Percentiles rank a stretch among this genome's conserved stretches.
phyloP scores from a whole-genome alignment of 2,888 invertebrate species.

The Scotopteryx bipunctaria region DNA sequence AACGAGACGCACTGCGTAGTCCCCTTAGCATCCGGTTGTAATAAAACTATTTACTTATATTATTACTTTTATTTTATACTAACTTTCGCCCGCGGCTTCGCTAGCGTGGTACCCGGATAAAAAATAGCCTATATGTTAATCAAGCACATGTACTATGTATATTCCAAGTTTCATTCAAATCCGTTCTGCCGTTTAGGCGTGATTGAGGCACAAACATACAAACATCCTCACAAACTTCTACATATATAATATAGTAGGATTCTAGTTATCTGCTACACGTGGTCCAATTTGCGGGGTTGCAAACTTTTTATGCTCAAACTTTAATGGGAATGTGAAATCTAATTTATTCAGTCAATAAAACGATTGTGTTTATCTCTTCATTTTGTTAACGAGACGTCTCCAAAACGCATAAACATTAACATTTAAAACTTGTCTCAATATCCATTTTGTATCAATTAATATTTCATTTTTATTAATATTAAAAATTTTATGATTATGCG shows the following conservation, averaged over 20 bases:
- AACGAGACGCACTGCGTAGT: conserved; percentile 37
- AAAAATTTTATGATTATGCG: not conserved
- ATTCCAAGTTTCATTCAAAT: too few species aligned
- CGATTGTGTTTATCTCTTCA: conserved; percentile 55
- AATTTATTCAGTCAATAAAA: conserved; percentile 48
- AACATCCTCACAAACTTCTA: too few species aligned
- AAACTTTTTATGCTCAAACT: conserved; percentile 20
- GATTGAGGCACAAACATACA: too few species aligned
- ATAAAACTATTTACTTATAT: too few species aligned
- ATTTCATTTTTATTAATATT: not conserved
- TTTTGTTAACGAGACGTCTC: conserved; percentile 58
- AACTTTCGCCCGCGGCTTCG: too few species aligned
- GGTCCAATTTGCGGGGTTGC: conserved; percentile 12
- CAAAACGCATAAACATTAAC: conserved; percentile 50
- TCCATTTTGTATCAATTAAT: conserved; percentile 46
- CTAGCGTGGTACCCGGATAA: too few species aligned
- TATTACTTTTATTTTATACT: too few species aligned
- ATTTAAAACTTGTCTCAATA: not conserved
- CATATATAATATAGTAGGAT: not conserved
- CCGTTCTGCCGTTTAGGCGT: too few species aligned
- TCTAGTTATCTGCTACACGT: not conserved
- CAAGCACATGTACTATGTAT: too few species aligned
- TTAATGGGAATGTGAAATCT: conserved; percentile 48
- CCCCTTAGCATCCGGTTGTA: not conserved
- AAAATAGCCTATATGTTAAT: too few species aligned